phyloP scores from a whole-genome alignment of 2,888 invertebrate species.

The Nomada goodeniana region DNA sequence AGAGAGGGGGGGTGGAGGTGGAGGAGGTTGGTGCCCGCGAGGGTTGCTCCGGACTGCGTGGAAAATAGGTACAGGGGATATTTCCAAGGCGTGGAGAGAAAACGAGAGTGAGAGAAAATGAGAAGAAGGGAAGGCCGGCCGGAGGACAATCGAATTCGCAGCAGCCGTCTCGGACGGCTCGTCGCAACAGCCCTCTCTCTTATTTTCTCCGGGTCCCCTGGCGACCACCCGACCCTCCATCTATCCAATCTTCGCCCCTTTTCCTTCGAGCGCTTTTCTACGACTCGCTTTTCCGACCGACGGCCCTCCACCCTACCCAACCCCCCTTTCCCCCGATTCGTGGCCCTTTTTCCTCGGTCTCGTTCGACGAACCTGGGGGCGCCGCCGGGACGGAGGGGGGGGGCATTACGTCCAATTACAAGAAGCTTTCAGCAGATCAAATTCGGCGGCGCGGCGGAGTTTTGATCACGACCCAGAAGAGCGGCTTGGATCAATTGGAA shows the following conservation, averaged over 20 bases:
- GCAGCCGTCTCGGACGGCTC: conserved; percentile 63
- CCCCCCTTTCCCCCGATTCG: conserved; percentile 1
- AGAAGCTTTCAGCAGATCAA: conserved; percentile 75
- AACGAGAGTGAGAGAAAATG: conserved; percentile 9
- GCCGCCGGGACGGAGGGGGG: conserved; percentile 45
- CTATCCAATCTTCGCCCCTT: conserved; percentile 34
- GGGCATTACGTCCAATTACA: conserved; percentile 77
- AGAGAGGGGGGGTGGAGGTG: not conserved
- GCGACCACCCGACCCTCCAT: conserved; percentile 16
- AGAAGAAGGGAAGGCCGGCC: conserved; percentile 40
- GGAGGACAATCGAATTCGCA: conserved; percentile 75
- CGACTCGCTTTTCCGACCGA: conserved; percentile 38
- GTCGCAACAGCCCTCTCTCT: conserved; percentile 50
- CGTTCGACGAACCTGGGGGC: conserved; percentile 4
- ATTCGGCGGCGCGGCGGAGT: conserved; percentile 70
- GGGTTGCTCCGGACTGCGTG: conserved; percentile 50
- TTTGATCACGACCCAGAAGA: conserved; percentile 75
- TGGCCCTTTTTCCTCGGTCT: conserved; percentile 11
- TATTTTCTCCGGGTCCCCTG: conserved; percentile 54
- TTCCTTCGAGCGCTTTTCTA: conserved; percentile 53
- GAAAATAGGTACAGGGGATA: conserved; percentile 59
- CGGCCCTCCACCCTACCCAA: not conserved
- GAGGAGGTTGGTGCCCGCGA: conserved; percentile 53
- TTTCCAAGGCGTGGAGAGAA: conserved; percentile 37
- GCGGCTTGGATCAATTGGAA: conserved; percentile 72